Percentiles rank a stretch among this genome's conserved stretches.
Evolutionary conservation across 2,888 invertebrate genomes (phyloP).

Genomic region (Neocrepidodera transversa): DNA sequence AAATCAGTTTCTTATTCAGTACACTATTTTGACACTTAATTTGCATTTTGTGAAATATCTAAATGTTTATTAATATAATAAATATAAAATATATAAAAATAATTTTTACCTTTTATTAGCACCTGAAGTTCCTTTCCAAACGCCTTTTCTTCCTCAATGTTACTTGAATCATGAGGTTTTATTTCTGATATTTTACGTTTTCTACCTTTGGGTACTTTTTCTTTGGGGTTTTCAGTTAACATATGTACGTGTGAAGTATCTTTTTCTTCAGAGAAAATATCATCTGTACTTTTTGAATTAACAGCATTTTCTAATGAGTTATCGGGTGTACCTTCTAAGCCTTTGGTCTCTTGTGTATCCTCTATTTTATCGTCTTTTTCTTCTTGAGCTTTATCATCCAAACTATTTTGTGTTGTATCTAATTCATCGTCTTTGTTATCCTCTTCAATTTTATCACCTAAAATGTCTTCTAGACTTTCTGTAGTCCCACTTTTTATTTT

Average conservation of each 20-base stretch:
- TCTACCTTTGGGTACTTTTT: conserved; percentile 28
- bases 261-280: no score
- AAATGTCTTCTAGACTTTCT: neutral
- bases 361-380: neutral
- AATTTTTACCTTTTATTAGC: neutral
- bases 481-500: neutral
- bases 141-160: neutral
- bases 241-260: no score
- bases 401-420: neutral
- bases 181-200: conserved; percentile 34
- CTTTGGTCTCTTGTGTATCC: neutral
- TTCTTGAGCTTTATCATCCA: neutral
- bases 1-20: no score
- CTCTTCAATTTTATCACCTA: neutral
- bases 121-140: neutral
- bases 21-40: no score
- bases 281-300: no score
- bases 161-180: conserved; percentile 19
- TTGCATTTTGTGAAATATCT: no score
- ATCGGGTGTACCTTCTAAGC: neutral
- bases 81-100: no score
- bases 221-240: conserved; percentile 10
- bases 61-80: no score
- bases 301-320: neutral
- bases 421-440: neutral